Evolutionary conservation across 2,797 vertebrate genomes (phyloP), one percentile per base, ranked within the genome.

Genomic region (Pseudomugil tenellus): DNA sequence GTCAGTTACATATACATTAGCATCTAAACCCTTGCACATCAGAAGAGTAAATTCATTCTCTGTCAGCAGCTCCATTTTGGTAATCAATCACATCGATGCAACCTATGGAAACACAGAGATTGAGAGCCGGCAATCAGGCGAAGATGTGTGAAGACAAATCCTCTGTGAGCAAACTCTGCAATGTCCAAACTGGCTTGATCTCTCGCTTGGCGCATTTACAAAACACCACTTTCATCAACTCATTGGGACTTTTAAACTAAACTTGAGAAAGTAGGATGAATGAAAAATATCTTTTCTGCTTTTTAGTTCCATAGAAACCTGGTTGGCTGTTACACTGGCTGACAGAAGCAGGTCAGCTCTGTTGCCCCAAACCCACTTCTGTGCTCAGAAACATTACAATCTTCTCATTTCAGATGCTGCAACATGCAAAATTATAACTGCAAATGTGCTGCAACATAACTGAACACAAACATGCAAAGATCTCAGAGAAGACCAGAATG

Each of bases 261-360:
- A 69, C 61, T 65, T 70, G 54, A 23, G 68, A 87, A 71, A 70
- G 53, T 67, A 70, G 41, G 43, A 73, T 62, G 79, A 77, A 73
- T 60, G 80, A 83, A 74, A 75, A 81, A 75, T 12, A 83, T 80
- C 76, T 80, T 55, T 63, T 77, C 63, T n/a, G 7, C 70, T 58
- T 79, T 80, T 67, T 72, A 19, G 58, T 71, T 41, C 23, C 41
- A 39, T 21, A 63, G 23, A 63, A 67, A 62, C 70, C 39, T 64
- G 66, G 77, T 64, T 52, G 72, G 80, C 73, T 66, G 71, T 77
- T 68, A 83, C 77, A 23, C 69, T 58, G 72, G 68, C 66, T 87
- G 89, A 90, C 89, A 90, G 89, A 92, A 90, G 74, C 87, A 86
- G 88, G 90, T 90, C 90, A 89, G 69, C 84, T 76, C 62, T 70